Base-by-base conservation (phyloP, 35 echinoderm and acorn worm genomes). In the Patiria miniata region DNA sequence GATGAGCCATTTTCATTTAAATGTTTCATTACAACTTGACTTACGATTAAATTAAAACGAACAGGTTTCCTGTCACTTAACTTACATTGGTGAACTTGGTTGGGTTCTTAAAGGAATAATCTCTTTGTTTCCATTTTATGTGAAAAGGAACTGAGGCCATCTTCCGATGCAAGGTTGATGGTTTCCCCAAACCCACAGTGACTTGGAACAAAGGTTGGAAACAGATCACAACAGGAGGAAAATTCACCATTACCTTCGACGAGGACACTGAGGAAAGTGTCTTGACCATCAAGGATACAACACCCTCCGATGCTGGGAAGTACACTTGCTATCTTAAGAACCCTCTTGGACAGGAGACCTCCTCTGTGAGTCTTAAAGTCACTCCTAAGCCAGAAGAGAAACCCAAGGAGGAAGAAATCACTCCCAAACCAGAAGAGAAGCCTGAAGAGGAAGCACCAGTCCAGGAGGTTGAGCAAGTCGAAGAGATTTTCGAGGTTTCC, bases 151-250 rank as follows among this genome's bases (percentile, higher is more conserved):
- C 61, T 69, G 61, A 69, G 61, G 61, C 61, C 60, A 86, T 79
- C 34, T 91, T 95, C 83, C 61, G 86, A 10, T 91, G 83, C 68
- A 88, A 81, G 23, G 73, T 95, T 0, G 89, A 95, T 39, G 93
- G 93, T 39, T 54, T 88, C 37, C 93, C 93, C 19, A 88, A 87
- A 29, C 93, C 93, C 0, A 88, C 73, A 33, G 59, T 95, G 23
- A 83, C 89, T 19, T 95, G 93, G 93, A 84, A 83, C 65, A 95
- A 95, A 55, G 93, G 93, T 69, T 95, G 93, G 93, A 95, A 95
- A 55, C 34, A 54, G 15, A 91, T 91, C 53, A 83, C 84, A 18
- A 51, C 81, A 7, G 86, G 73, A 78, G 51, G 68, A 53, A 52
- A 53, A 29, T 83, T 58, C n/a, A 19, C 51, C 39, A 57, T 83